Evolutionary conservation across 2,113 vertebrate species (phyloP).

Genomic region (Chaetorhynchus papuensis): DNA sequence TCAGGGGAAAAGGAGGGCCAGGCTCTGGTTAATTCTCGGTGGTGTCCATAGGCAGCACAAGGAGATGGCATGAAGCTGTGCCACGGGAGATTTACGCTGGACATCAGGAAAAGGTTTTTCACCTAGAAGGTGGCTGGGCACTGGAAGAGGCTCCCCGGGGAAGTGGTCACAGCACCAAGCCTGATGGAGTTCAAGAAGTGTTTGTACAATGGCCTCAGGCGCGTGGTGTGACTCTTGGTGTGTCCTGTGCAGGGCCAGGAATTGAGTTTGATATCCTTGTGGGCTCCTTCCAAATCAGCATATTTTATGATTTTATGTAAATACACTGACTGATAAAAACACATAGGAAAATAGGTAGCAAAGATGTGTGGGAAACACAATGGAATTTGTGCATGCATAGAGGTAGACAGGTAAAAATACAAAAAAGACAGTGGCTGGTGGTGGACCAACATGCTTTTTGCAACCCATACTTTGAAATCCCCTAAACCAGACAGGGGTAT

Average conservation of each 20-base stretch:
- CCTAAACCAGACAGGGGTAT: neutral
- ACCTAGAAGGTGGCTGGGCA: fast-evolving
- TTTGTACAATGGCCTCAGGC: neutral
- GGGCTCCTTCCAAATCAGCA: too few species aligned
- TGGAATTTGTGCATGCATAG: neutral
- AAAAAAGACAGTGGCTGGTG: neutral
- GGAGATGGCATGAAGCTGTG: neutral
- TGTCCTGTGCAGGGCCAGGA: neutral
- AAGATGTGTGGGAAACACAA: neutral
- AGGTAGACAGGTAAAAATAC: neutral
- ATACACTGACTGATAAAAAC: neutral
- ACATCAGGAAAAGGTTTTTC: neutral
- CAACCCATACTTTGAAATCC: neutral
- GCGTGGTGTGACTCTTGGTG: neutral
- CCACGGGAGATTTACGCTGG: neutral
- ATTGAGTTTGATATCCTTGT: neutral
- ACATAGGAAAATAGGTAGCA: neutral
- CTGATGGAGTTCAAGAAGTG: neutral
- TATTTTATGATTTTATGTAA: neutral
- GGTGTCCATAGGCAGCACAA: neutral
- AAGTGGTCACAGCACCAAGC: too few species aligned
- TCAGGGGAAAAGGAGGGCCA: neutral
- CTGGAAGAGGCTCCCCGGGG: neutral
- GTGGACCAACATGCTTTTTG: neutral
- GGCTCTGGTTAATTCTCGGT: too few species aligned